These are phyloP conservation scores for Drosophila conformis DNA, from an alignment of 2,888 invertebrate genomes.

Conservation along the genomic window DNA sequence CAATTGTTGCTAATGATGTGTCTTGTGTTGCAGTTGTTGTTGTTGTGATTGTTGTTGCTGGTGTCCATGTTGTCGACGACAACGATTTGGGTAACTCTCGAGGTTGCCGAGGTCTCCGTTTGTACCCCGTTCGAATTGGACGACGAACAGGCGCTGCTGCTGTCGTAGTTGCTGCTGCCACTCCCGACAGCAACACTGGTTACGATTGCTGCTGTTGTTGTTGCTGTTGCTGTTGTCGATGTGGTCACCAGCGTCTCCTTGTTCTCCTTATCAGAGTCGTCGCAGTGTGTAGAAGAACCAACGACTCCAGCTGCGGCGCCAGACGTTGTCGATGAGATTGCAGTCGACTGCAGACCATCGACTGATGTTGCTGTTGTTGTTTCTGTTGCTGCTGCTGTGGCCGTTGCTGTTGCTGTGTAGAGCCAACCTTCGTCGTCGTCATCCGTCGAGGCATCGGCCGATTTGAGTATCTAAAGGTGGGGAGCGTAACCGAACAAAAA, in stretches of 20 bases:
- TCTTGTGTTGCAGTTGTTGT: slow-evolving; percentile 50
- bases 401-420: slow-evolving; percentile 77
- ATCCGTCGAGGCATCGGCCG: slow-evolving; percentile 87
- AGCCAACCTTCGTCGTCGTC: slow-evolving; percentile 86
- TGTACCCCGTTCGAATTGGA: slow-evolving; percentile 76
- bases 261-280: slow-evolving; percentile 85
- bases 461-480: slow-evolving; percentile 81
- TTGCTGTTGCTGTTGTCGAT: slow-evolving; percentile 40
- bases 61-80: slow-evolving; percentile 36
- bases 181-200: slow-evolving; percentile 39
- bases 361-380: slow-evolving; percentile 44
- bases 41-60: slow-evolving; percentile 28
- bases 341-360: slow-evolving; percentile 80
- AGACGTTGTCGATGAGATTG: slow-evolving; percentile 78
- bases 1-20: slow-evolving; percentile 76
- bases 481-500: slow-evolving; percentile 16
- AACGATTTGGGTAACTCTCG: slow-evolving; percentile 81
- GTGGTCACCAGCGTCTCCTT: slow-evolving; percentile 76
- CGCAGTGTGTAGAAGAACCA: slow-evolving; percentile 49
- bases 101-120: slow-evolving; percentile 76
- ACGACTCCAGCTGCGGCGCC: slow-evolving; percentile 34
- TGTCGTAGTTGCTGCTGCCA: slow-evolving; percentile 73
- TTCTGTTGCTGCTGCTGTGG: slow-evolving; percentile 45
- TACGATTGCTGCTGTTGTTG: slow-evolving; percentile 21
- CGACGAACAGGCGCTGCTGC: slow-evolving; percentile 78